A percentile compares a stretch with the other conserved stretches of the same genome.
Evolutionary conservation across 92 coral and sea anemone genomes (phyloP).

Genomic region (Scolanthus callimorphus): DNA sequence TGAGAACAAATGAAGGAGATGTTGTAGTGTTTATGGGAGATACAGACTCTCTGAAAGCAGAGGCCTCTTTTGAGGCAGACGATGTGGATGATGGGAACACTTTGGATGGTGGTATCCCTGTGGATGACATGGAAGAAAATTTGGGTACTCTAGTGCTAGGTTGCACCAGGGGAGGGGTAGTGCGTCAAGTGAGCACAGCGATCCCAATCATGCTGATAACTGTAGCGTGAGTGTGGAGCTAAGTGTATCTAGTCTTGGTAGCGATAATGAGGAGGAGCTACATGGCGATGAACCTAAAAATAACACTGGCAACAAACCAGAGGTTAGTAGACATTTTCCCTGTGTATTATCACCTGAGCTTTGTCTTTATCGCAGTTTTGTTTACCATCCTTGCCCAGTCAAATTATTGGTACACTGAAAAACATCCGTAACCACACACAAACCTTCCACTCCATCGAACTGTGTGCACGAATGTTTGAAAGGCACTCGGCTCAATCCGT

Average conservation of each 20-base stretch:
- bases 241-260: slow-evolving; percentile 85
- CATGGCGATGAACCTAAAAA: too few relatives aligned
- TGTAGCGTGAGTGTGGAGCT: slow-evolving; percentile 77
- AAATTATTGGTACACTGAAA: too few relatives aligned
- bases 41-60: slow-evolving; percentile 31
- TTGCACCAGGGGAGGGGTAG: slow-evolving; percentile 70
- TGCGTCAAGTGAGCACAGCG: slow-evolving; percentile 69
- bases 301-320: too few relatives aligned
- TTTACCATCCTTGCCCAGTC: too few relatives aligned
- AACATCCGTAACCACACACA: too few relatives aligned
- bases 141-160: slow-evolving; percentile 64
- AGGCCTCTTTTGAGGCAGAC: slow-evolving; percentile 27
- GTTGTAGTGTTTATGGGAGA: slow-evolving; percentile 49
- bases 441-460: too few relatives aligned
- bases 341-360: too few relatives aligned
- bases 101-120: slow-evolving; percentile 25
- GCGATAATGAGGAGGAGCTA: slow-evolving; percentile 44
- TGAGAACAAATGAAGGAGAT: slow-evolving; percentile 59
- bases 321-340: too few relatives aligned
- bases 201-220: slow-evolving; percentile 72
- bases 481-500: too few relatives aligned
- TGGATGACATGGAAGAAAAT: slow-evolving; percentile 33
- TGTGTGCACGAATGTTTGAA: too few relatives aligned
- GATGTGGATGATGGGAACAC: slow-evolving; percentile 56
- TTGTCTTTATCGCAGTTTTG: too few relatives aligned